Conservation (phyloP, 2,888 invertebrate genomes). For the Chloroclysta siterata region DNA sequence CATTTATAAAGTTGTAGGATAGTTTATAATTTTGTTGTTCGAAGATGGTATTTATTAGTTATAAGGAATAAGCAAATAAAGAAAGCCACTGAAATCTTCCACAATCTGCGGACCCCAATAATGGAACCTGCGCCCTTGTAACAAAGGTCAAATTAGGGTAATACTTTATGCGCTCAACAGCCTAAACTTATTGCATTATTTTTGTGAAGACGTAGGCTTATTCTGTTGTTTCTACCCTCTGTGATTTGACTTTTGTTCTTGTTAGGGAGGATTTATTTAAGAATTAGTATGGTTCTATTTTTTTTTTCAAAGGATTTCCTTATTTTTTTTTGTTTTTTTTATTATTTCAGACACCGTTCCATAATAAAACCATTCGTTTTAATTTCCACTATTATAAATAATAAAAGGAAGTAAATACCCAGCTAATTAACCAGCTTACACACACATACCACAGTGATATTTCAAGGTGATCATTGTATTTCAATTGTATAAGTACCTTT, state of each 20-base stretch:
- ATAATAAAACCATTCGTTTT: no score
- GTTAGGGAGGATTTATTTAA: constrained; percentile 61
- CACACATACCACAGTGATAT: no score
- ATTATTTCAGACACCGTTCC: no score
- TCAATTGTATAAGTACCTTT: no score
- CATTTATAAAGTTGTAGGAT: no score
- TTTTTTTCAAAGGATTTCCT: constrained; percentile 49
- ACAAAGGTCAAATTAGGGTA: constrained; percentile 36
- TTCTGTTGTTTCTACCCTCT: constrained; percentile 52
- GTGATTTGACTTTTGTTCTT: constrained; percentile 66
- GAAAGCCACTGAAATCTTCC: constrained; percentile 57
- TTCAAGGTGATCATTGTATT: no score
- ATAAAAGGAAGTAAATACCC: no score
- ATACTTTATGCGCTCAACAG: constrained; percentile 9
- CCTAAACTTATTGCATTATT: constrained; percentile 57
- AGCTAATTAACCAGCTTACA: no score
- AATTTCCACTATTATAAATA: no score
- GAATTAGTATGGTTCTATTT: constrained; percentile 55
- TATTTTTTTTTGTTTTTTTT: constrained; percentile 18
- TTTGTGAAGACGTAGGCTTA: constrained; percentile 62
- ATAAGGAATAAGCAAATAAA: no score
- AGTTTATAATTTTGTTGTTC: no score
- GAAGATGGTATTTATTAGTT: no score
- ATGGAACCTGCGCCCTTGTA: constrained; percentile 22
- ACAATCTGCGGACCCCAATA: constrained; percentile 40